Percentiles rank a stretch among this genome's conserved stretches.
These are phyloP conservation scores for Sebastes paucispinis DNA, from an alignment of 2,797 vertebrate genomes.

Conservation along the genomic window DNA sequence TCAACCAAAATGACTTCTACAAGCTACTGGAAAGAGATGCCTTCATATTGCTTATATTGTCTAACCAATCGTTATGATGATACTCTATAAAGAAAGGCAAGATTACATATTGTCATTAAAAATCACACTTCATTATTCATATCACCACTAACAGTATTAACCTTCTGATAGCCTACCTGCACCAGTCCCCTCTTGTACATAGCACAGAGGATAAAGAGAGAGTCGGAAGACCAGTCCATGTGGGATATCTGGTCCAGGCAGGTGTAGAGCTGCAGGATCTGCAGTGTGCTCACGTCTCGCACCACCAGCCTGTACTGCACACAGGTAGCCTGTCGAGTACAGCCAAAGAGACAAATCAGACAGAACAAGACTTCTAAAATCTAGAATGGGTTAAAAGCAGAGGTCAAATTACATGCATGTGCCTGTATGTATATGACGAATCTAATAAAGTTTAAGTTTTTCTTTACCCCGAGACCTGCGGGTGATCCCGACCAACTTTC, in stretches of 20 bases:
- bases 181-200: constrained; percentile 95
- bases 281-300: constrained; percentile 86
- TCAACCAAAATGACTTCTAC: not conserved
- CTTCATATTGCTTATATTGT: not conserved
- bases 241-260: constrained; percentile 94
- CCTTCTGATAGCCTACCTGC: constrained; percentile 82
- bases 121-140: not conserved
- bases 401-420: no score
- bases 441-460: no score
- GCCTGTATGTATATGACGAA: no score
- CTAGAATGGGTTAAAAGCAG: rapidly evolving
- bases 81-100: not conserved
- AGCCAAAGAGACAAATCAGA: not conserved
- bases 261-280: constrained; percentile 90
- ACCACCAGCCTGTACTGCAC: constrained; percentile 92
- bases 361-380: not conserved
- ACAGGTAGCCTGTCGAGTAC: constrained; percentile 86
- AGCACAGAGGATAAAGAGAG: constrained; percentile 93
- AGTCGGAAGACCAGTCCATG: constrained; percentile 95
- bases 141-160: not conserved
- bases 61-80: not conserved
- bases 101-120: not conserved
- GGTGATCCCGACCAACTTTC: no score
- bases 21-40: not conserved
- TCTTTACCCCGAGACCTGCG: rapidly evolving